Conservation (phyloP, 2,797 vertebrate species). For the Anguilla pacifica region DNA sequence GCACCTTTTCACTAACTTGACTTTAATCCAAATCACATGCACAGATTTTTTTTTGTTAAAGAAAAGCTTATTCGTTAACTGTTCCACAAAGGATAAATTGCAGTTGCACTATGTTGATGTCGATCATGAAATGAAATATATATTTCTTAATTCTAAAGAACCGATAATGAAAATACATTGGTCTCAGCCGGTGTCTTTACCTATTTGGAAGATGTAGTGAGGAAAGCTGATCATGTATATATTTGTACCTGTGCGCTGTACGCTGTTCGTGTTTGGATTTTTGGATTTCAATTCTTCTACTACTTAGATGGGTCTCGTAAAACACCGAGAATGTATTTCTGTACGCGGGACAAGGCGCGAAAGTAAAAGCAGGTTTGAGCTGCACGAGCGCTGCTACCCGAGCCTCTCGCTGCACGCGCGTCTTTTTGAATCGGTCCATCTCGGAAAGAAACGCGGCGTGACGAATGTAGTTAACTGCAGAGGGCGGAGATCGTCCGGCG, state of each 20-base stretch:
- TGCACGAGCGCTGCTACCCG: constrained; percentile 36
- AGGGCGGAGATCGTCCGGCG: constrained; percentile 14
- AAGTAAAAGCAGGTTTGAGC: constrained; percentile 36
- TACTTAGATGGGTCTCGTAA: not conserved
- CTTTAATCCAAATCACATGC: not conserved
- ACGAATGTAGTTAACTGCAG: constrained; percentile 31
- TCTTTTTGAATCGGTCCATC: constrained; percentile 10
- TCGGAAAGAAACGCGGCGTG: not conserved
- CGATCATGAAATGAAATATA: constrained; percentile 14
- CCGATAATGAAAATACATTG: not conserved
- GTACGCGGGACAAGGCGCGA: constrained; percentile 12
- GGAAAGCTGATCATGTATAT: not conserved
- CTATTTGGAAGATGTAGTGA: not conserved
- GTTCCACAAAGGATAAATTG: not conserved
- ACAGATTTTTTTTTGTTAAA: not conserved
- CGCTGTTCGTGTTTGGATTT: not conserved
- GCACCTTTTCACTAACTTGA: not conserved
- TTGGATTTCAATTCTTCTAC: not conserved
- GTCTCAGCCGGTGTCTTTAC: not conserved
- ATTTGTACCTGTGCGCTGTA: not conserved
- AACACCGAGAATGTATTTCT: constrained; percentile 41
- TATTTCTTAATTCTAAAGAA: not conserved
- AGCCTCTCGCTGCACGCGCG: constrained; percentile 23
- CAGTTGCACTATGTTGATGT: constrained; percentile 7
- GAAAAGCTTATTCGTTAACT: not conserved